Evolutionary conservation across 2,797 vertebrate genomes (phyloP).

Genomic region (Alexandromys oeconomus): DNA sequence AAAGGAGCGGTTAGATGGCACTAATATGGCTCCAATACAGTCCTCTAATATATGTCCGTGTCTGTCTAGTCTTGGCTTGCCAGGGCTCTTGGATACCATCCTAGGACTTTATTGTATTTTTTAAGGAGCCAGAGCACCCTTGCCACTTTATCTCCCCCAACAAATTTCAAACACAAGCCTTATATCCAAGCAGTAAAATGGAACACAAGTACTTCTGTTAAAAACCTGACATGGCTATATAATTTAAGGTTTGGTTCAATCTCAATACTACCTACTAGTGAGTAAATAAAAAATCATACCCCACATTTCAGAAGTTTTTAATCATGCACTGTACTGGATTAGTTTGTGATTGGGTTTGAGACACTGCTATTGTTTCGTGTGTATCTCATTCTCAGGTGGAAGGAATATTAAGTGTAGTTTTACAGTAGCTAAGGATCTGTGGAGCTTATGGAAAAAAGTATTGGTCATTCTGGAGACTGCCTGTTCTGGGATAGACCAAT

Average conservation of each 20-base stretch:
- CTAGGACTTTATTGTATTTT: conserved; percentile 76
- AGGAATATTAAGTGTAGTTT: background rate
- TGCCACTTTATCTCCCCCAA: conserved; percentile 25
- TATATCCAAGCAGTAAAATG: conserved; percentile 52
- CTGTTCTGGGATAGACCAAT: background rate
- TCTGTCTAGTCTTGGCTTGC: conserved; percentile 68
- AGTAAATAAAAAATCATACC: background rate
- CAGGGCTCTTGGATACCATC: conserved; percentile 72
- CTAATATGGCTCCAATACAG: conserved; percentile 55
- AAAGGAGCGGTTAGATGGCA: conserved; percentile 68
- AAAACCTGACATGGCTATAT: conserved; percentile 31
- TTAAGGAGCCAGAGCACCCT: conserved; percentile 45
- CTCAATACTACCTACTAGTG: conserved; percentile 5
- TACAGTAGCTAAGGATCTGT: background rate
- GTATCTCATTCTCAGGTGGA: background rate
- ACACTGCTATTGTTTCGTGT: background rate
- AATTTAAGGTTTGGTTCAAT: conserved; percentile 61
- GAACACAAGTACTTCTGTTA: conserved; percentile 44
- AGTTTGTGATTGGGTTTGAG: background rate
- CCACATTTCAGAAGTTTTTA: conserved; percentile 26
- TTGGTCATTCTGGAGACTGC: background rate
- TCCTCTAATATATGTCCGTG: conserved; percentile 16
- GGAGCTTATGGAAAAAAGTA: background rate
- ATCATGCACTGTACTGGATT: background rate
- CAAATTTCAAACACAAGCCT: conserved; percentile 60